Evolutionary conservation across 2,888 invertebrate genomes (phyloP).

Genomic region (Colostygia pectinataria): DNA sequence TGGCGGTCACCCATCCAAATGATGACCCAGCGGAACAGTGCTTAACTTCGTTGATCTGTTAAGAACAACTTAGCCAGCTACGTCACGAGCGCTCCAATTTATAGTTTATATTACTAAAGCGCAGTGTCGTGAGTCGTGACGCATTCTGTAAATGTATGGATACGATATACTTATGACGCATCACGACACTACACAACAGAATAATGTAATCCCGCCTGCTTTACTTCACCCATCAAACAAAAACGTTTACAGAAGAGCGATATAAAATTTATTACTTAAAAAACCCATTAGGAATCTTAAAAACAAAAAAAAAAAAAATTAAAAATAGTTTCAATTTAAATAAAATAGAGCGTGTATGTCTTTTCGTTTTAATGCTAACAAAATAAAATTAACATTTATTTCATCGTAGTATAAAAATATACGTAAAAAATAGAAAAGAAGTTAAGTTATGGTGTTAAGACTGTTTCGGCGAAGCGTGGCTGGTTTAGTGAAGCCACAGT

Average conservation of each 20-base stretch:
- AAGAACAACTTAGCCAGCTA: too few species aligned
- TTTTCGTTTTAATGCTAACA: constrained; percentile 83
- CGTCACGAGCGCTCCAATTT: too few species aligned
- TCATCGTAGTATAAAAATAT: constrained; percentile 81
- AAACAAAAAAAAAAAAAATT: constrained; percentile 49
- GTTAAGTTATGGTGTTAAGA: constrained; percentile 25
- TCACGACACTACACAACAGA: too few species aligned
- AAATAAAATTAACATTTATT: constrained; percentile 82
- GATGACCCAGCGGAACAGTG: too few species aligned
- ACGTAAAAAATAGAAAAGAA: constrained; percentile 77
- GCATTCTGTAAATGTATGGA: too few species aligned
- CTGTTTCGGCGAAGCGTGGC: constrained; percentile 27
- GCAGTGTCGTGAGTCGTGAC: too few species aligned
- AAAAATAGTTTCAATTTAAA: constrained; percentile 58
- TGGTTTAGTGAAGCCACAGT: constrained; percentile 18
- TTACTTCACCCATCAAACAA: constrained; percentile 53
- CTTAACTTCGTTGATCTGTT: too few species aligned
- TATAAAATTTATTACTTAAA: constrained; percentile 75
- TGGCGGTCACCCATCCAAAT: too few species aligned
- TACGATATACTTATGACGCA: too few species aligned
- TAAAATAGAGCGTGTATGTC: constrained; percentile 78
- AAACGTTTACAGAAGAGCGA: constrained; percentile 70
- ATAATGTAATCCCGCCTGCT: too few species aligned
- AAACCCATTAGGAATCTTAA: constrained; percentile 70
- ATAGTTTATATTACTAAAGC: too few species aligned